Evolutionary conservation across 2,888 invertebrate genomes (phyloP), one percentile per base, ranked within the genome.

Genomic region (Philonicus albiceps): DNA sequence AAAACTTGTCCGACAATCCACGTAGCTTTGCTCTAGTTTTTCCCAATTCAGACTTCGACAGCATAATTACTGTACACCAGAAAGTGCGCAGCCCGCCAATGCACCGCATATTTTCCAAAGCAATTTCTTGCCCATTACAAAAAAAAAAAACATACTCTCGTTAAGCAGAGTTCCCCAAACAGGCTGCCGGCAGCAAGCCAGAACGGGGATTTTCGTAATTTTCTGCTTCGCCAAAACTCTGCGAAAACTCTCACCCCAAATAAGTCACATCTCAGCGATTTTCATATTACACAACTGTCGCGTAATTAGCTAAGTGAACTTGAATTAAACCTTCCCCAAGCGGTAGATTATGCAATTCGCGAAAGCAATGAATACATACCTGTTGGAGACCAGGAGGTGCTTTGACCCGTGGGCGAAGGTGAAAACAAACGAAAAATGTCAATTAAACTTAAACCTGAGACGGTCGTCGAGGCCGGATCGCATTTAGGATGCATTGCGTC

Each of bases 391-490:
- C 3, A 78, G 49, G 30, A 30, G 27, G 7, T 55, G 8, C 19
- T 19, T 27, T 49, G 43, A 4, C 27, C 22, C 16, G n/a, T 78
- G 49, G 78, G 49, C 78, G 78, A 53, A 78, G 78, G 78, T 78
- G 49, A 49, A 78, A 78, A 78, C 49, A 43, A 78, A 31, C 49
- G 8, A 43, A 49, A 78, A 49, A 16, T 78, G 49, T 6, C 78
- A 78, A 78, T 78, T 78, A 78, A 78, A 78, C 49, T 78, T 78
- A 78, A 78, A 78, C 49, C 78, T 49, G 78, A 78, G 30, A 49
- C 78, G 6, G n/a, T 49, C 53, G 27, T 2, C 27, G 78, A 74
- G 74, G 11, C 74, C 30, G 34, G 19, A n/a, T 74, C n/a, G 22
- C 27, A 22, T 64, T 64, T 64, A 22, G 64, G 64, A 64, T 64